A percentile compares a stretch with the other conserved stretches of the same genome.
Conservation (phyloP, 1,140 invertebrate species). For the Aphaenogaster floridana region DNA sequence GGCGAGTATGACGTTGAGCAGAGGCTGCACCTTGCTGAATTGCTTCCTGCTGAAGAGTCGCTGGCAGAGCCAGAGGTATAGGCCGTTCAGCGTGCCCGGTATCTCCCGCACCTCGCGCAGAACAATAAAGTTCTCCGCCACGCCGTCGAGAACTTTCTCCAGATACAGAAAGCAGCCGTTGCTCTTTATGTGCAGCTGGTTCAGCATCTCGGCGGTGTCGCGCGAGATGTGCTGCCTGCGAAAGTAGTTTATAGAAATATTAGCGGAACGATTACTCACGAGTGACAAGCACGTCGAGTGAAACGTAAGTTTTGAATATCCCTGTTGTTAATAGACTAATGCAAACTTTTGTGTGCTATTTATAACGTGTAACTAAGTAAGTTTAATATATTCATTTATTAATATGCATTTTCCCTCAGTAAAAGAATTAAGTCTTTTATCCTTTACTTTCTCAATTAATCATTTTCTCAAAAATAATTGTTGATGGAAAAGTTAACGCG, state of each 20-base stretch:
- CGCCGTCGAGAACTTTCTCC: conserved; percentile 97
- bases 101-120: conserved; percentile 95
- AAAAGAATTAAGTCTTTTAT: neutral
- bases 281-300: neutral
- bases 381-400: neutral
- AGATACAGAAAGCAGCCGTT: conserved; percentile 98
- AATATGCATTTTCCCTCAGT: neutral
- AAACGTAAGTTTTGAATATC: neutral
- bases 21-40: conserved; percentile 94
- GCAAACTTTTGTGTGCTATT: conserved; percentile 7
- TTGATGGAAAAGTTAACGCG: neutral
- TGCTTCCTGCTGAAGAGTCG: conserved; percentile 95
- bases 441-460: neutral
- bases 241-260: conserved; percentile 26
- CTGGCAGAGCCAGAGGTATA: conserved; percentile 98
- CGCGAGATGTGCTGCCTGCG: conserved; percentile 91
- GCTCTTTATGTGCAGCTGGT: conserved; percentile 98
- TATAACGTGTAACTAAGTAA: neutral
- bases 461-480: neutral
- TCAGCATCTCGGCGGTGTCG: conserved; percentile 97
- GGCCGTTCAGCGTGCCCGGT: conserved; percentile 97
- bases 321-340: neutral
- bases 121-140: conserved; percentile 97
- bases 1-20: conserved; percentile 95
- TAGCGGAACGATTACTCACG: conserved; percentile 21